phyloP scores from a whole-genome alignment of 1,140 invertebrate genomes.

The Aphelenchoides fujianensis region DNA sequence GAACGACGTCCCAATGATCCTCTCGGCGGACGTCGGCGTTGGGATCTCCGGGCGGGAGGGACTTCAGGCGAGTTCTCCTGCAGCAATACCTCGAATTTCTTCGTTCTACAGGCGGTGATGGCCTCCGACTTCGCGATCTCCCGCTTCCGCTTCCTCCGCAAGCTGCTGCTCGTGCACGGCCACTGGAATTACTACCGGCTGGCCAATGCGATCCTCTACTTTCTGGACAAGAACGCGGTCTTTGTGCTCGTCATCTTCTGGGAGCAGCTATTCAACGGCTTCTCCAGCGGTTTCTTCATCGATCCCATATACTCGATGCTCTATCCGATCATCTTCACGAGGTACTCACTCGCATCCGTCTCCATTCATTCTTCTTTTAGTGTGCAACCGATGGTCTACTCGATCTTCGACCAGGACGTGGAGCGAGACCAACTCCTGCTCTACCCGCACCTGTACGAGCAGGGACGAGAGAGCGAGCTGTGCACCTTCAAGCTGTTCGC shows the following conservation, averaged over 20 bases:
- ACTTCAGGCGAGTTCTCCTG: too few species aligned
- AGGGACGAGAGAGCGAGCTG: constrained; percentile 65
- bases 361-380: constrained; percentile 64
- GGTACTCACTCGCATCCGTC: constrained; percentile 24
- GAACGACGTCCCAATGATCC: constrained; percentile 97
- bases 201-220: constrained; percentile 85
- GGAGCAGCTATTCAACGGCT: constrained; percentile 85
- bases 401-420: constrained; percentile 73
- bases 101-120: too few species aligned
- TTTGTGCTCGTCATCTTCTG: constrained; percentile 89
- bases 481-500: constrained; percentile 85
- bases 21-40: constrained; percentile 91
- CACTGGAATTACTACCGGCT: constrained; percentile 93
- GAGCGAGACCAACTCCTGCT: constrained; percentile 68
- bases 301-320: constrained; percentile 89
- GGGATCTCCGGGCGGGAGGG: constrained; percentile 75
- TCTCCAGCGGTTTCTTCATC: constrained; percentile 83
- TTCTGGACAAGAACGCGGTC: constrained; percentile 95
- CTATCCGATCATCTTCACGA: constrained; percentile 84
- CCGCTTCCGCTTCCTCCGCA: constrained; percentile 80
- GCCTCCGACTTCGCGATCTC: constrained; percentile 90
- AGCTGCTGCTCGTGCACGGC: constrained; percentile 84
- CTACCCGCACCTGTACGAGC: constrained; percentile 71
- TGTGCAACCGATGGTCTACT: constrained; percentile 79
- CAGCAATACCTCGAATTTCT: too few species aligned